Conservation (phyloP, 2,888 invertebrate species). For the Ennomos erosarius region DNA sequence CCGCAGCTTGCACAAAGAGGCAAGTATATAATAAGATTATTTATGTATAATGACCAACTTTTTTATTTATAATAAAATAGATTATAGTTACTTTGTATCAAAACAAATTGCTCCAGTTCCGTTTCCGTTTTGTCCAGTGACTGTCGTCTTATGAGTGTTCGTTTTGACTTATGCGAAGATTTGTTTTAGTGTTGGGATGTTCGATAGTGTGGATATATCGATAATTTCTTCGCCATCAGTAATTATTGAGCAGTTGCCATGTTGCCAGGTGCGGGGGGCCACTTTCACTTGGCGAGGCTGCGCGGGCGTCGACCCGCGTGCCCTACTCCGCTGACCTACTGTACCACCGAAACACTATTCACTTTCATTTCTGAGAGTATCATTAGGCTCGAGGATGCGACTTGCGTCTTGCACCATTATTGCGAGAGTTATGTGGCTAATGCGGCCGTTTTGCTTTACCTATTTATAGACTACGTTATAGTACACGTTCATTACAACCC, state of each 20-base stretch:
- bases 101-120: too few relatives aligned
- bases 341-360: constrained; percentile 76
- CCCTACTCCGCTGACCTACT: constrained; percentile 84
- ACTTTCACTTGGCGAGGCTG: constrained; percentile 84
- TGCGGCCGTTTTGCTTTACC: constrained; percentile 7
- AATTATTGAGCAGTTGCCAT: background rate
- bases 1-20: background rate
- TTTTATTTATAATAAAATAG: background rate
- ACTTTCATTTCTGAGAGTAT: constrained; percentile 81
- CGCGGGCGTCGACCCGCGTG: constrained; percentile 82
- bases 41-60: background rate
- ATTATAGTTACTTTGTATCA: too few relatives aligned
- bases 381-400: constrained; percentile 77
- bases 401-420: constrained; percentile 66
- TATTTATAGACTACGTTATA: too few relatives aligned
- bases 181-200: background rate
- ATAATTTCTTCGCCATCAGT: background rate
- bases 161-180: too few relatives aligned
- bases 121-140: too few relatives aligned
- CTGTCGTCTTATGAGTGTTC: too few relatives aligned
- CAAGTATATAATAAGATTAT: background rate
- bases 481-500: too few relatives aligned
- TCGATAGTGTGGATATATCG: background rate
- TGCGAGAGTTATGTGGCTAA: constrained; percentile 46
- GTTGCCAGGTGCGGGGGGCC: constrained; percentile 58